phyloP scores from a whole-genome alignment of 2,888 invertebrate species.

The Acanthosepion esculentum region DNA sequence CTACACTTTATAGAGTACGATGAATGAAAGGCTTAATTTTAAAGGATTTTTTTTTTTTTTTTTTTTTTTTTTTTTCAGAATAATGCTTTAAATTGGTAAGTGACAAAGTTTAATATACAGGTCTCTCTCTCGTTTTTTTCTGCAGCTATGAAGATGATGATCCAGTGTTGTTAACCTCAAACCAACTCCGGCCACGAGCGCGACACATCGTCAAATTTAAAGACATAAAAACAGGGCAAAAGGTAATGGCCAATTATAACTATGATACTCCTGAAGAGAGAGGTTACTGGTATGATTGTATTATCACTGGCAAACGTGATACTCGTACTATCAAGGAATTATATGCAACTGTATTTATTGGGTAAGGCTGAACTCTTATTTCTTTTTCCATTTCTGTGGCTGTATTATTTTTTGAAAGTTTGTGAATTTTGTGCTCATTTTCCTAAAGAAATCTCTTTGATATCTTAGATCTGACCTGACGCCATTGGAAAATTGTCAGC shows the following conservation, averaged over 20 bases:
- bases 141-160: constrained; percentile 71
- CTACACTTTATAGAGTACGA: too few relatives aligned
- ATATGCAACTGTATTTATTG: constrained; percentile 72
- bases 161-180: constrained; percentile 61
- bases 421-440: neutral
- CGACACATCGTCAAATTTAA: constrained; percentile 77
- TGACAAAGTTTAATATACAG: too few relatives aligned
- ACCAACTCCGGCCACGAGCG: constrained; percentile 82
- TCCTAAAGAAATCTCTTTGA: neutral
- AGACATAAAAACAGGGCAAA: constrained; percentile 79
- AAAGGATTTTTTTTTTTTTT: too few relatives aligned
- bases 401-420: too few relatives aligned
- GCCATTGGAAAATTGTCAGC: constrained; percentile 79
- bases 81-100: too few relatives aligned
- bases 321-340: constrained; percentile 70
- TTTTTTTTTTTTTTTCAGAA: too few relatives aligned
- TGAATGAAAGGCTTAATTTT: too few relatives aligned
- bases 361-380: constrained; percentile 61
- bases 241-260: constrained; percentile 85
- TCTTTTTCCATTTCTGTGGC: neutral
- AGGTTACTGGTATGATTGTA: constrained; percentile 82
- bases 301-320: constrained; percentile 68
- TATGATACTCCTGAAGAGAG: constrained; percentile 81
- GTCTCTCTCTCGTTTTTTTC: neutral
- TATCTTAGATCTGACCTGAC: constrained; percentile 72